A percentile compares a stretch with the other conserved stretches of the same genome.
Evolutionary conservation across 2,888 invertebrate genomes (phyloP).

Genomic region (Protodeltote pygarga): DNA sequence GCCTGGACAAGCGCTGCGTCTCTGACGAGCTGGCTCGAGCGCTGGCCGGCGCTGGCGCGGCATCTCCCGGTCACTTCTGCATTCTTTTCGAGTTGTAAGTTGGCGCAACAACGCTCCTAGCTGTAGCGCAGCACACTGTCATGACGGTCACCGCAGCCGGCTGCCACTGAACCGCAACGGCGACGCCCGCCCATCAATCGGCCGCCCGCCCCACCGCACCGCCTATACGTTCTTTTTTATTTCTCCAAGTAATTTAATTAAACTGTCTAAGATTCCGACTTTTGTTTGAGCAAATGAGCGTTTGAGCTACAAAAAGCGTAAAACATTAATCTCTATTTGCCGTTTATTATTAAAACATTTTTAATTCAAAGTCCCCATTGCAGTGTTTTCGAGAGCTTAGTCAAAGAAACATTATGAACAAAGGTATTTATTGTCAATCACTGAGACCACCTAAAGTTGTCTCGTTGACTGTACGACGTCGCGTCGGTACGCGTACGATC

Average conservation of each 20-base stretch:
- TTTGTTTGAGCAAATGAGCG: conserved; percentile 32
- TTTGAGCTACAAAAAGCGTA: conserved; percentile 12
- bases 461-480: no score
- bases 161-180: conserved; percentile 7
- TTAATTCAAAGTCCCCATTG: not conserved
- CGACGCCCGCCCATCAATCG: conserved; percentile 21
- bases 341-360: not conserved
- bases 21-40: not conserved
- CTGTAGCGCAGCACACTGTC: not conserved
- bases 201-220: not conserved
- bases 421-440: no score
- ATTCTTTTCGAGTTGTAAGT: conserved; percentile 5
- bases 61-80: conserved; percentile 2
- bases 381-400: no score
- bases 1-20: not conserved
- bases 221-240: conserved; percentile 29
- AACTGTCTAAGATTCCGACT: conserved; percentile 40
- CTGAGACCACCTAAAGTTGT: no score
- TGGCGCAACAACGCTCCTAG: not conserved
- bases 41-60: not conserved
- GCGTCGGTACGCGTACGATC: no score
- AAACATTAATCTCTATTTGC: conserved; percentile 1
- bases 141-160: conserved; percentile 7
- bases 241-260: conserved; percentile 42
- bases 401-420: no score